Evolutionary conservation across 2,113 vertebrate genomes (phyloP).

Genomic region (Halcyon senegalensis): DNA sequence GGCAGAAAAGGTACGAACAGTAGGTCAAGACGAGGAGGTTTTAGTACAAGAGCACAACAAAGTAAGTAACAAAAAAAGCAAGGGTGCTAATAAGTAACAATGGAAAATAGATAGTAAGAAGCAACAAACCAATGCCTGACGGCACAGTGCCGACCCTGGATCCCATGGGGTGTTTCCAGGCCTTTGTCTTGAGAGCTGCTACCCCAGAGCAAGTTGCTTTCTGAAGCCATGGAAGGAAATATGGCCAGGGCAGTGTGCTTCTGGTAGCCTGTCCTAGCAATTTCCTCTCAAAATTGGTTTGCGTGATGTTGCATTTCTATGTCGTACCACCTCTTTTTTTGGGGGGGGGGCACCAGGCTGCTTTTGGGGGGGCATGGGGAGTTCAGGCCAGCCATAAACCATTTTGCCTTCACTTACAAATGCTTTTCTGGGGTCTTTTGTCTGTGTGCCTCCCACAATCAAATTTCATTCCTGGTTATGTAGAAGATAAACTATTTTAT

Average conservation of each 20-base stretch:
- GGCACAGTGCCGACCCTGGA: no score
- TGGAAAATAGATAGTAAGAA: no score
- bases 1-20: no score
- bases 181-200: neutral
- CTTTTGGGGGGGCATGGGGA: neutral
- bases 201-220: neutral
- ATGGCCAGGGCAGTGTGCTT: neutral
- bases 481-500: neutral
- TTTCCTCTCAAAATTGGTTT: neutral
- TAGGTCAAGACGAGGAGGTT: no score
- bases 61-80: no score
- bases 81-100: no score
- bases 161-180: no score
- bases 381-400: neutral
- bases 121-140: no score
- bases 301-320: neutral
- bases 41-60: no score
- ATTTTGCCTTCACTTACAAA: neutral
- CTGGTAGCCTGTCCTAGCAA: neutral
- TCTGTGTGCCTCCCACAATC: neutral
- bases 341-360: neutral
- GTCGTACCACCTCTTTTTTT: neutral
- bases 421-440: neutral
- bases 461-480: fast-evolving
- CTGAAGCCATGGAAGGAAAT: neutral